Conservation (phyloP, 2,888 invertebrate species). For the Meiosimyza decipiens region DNA sequence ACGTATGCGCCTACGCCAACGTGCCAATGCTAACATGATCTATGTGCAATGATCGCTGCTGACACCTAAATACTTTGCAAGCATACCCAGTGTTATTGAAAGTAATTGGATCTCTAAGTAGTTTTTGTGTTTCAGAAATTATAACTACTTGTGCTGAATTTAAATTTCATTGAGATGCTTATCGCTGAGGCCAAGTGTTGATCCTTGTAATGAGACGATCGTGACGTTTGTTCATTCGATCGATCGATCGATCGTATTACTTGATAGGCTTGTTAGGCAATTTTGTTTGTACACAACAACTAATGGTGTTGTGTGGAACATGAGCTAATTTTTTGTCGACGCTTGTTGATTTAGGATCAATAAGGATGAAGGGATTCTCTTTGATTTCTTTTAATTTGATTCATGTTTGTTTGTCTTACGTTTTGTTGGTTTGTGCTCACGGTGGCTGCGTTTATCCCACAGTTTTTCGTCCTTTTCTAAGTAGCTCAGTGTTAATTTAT, state of each 20-base stretch:
- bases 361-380: conserved; percentile 20
- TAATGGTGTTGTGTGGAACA: no score
- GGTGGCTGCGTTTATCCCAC: conserved; percentile 19
- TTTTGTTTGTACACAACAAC: neutral
- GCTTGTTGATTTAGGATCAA: no score
- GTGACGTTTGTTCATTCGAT: neutral
- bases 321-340: no score
- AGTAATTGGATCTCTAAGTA: no score
- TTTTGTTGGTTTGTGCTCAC: conserved; percentile 13
- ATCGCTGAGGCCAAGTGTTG: conserved; percentile 47
- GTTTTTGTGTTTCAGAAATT: no score
- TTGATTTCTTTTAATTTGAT: conserved; percentile 29
- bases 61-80: no score
- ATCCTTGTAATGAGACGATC: conserved; percentile 36
- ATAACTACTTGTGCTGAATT: conserved; percentile 26
- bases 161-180: conserved; percentile 40
- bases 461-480: neutral
- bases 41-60: no score
- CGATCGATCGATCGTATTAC: conserved; percentile 31
- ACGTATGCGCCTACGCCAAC: no score
- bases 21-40: no score
- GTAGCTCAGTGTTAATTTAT: neutral
- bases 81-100: no score
- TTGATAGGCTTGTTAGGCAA: conserved; percentile 21
- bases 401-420: conserved; percentile 28